Percentiles rank a stretch among this genome's conserved stretches.
These are phyloP conservation scores for Clavelina lepadiformis DNA, from an alignment of 23 tunicate species.

Conservation along the genomic window DNA sequence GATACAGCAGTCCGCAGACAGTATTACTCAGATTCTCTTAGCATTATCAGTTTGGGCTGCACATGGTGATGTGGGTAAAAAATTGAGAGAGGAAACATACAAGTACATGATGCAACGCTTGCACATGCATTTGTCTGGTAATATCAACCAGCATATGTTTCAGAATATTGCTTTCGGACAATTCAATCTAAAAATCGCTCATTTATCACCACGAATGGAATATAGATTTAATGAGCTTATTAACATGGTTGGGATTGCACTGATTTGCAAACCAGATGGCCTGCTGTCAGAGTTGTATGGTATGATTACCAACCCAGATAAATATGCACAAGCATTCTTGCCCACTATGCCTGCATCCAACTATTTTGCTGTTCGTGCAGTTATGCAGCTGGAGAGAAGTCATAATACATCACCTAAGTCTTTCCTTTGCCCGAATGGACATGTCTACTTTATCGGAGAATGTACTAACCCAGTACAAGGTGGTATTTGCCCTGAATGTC, in stretches of 20 bases:
- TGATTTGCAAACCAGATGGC: conserved; percentile 7
- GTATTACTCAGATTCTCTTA: conserved; percentile 13
- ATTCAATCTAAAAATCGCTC: not conserved
- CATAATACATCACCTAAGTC: conserved; percentile 24
- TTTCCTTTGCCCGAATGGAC: conserved; percentile 71
- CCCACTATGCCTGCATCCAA: conserved; percentile 53
- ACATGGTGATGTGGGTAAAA: not conserved
- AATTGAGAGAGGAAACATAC: conserved; percentile 3
- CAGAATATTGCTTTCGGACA: conserved; percentile 1
- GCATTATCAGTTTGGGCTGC: conserved; percentile 21
- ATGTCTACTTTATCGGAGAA: conserved; percentile 56
- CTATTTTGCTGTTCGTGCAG: conserved; percentile 20
- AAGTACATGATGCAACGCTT: not conserved
- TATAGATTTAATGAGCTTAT: conserved; percentile 5
- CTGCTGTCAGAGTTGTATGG: conserved; percentile 8
- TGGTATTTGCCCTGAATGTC: conserved; percentile 63
- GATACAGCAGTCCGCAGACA: conserved; percentile 16
- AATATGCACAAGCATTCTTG: conserved; percentile 5
- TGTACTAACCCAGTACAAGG: conserved; percentile 44
- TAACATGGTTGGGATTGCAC: not conserved
- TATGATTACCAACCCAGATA: conserved; percentile 16
- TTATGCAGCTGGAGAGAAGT: conserved; percentile 20
- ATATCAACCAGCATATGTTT: conserved; percentile 11
- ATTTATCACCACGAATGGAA: not conserved
- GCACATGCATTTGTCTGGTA: conserved; percentile 19